Evolutionary conservation across 1,140 invertebrate genomes (phyloP), one percentile per base, ranked within the genome.

Genomic region (Formica selysi): DNA sequence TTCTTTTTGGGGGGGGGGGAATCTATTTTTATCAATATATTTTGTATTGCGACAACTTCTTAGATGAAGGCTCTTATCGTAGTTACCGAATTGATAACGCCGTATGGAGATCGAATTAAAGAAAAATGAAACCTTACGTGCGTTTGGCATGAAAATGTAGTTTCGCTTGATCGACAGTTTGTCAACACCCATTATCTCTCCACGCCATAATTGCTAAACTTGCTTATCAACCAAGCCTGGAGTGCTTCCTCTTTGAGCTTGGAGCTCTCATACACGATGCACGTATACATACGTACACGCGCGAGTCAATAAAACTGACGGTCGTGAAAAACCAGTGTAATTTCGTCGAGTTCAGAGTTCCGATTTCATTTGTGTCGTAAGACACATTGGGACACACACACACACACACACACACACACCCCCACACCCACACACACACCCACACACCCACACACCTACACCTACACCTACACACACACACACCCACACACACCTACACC

Each of bases 181-280:
- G 22, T 57, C 64, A 80, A 70, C 48, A 54, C 4, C 4, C 32
- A 2, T 80, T 57, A 70, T 80, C 65, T 70, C 13, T 16, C 0
- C 76, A 44, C 41, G 8, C 10, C 1, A 16, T 68, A 70, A 80
- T 80, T 80, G 44, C 44, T 38, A 19, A 68, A 79, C 8, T 51
- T n/a, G 62, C 44, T 79, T 36, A 22, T 68, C 44, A 36, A 54
- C 41, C 29, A 19, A 48, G 19, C 16, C 41, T 36, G 29, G 67
- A 26, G 29, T 57, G 62, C 59, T 32, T 64, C 57, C 22, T 76
- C 3, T 38, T 41, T 36, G n/a, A 61, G 8, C 11, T 29, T 26
- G 44, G 13, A 22, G 2, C 8, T 64, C 48, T 57, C 38, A 32
- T 10, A 26, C 2, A 29, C 62, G 19, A 65, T 13, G 8, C 10